These are phyloP conservation scores for Heliocidaris tuberculata DNA, from an alignment of 35 echinoderm and acorn worm species.

Conservation along the genomic window DNA sequence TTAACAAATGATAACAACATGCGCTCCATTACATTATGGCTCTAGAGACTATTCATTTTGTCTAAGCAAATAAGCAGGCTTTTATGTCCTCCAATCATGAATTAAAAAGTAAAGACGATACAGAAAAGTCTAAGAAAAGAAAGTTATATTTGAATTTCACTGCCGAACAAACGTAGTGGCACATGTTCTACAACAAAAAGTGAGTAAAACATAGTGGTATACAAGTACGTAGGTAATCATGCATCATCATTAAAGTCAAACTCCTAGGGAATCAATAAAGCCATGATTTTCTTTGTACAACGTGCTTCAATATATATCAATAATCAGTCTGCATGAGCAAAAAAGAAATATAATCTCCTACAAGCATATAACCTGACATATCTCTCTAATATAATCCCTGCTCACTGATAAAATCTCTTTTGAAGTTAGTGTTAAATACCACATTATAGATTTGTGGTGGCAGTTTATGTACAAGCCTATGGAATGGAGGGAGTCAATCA, in stretches of 20 bases:
- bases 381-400: not conserved
- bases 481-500: not conserved
- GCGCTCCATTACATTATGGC: too few relatives aligned
- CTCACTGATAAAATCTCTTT: not conserved
- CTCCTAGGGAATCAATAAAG: not conserved
- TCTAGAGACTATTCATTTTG: too few relatives aligned
- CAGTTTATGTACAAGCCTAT: not conserved
- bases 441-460: not conserved
- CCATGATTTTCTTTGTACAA: not conserved
- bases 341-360: not conserved
- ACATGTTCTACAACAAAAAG: too few relatives aligned
- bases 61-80: too few relatives aligned
- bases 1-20: too few relatives aligned
- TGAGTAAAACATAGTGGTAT: not conserved
- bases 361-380: not conserved
- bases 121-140: too few relatives aligned
- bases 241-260: not conserved
- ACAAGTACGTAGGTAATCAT: not conserved
- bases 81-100: too few relatives aligned
- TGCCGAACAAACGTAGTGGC: too few relatives aligned
- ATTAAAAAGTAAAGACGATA: too few relatives aligned
- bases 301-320: not conserved
- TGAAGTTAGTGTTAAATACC: not conserved
- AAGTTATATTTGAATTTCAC: too few relatives aligned
- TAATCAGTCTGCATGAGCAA: not conserved